Conservation (phyloP, 2,888 invertebrate genomes). For the Smittia aterrima region DNA sequence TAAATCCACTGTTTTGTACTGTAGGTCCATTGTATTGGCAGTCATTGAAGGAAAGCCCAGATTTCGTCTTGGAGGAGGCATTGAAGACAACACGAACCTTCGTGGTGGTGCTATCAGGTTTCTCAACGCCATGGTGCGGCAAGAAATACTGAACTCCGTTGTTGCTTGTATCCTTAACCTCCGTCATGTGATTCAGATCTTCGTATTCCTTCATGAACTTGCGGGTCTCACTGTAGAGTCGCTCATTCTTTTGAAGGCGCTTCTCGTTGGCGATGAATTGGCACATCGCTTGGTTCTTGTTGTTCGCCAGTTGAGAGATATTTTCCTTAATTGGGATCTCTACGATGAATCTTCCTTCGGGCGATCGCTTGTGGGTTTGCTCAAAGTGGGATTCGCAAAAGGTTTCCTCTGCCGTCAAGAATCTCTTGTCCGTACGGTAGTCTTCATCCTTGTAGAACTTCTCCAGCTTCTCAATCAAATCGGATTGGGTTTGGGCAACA, state of each 20-base stretch:
- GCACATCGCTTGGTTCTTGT: not conserved
- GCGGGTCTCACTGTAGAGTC: not conserved
- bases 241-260: not conserved
- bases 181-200: not conserved
- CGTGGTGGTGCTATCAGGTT: constrained; percentile 24
- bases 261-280: not conserved
- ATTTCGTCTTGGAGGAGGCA: not conserved
- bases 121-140: constrained; percentile 35
- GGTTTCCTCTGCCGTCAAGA: not conserved
- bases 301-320: not conserved
- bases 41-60: not conserved
- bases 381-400: not conserved
- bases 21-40: not conserved
- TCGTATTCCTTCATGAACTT: not conserved
- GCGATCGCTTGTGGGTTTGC: not conserved
- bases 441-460: not conserved
- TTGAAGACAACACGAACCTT: constrained; percentile 33
- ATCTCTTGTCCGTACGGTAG: not conserved
- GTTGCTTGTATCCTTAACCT: not conserved
- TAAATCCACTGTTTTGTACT: constrained; percentile 2
- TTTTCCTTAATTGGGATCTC: not conserved
- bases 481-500: not conserved
- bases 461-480: not conserved
- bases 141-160: constrained; percentile 10
- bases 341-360: not conserved